A percentile compares a stretch with the other conserved stretches of the same genome.
phyloP scores from a whole-genome alignment of 2,797 vertebrate species.

The Lepidocolaptes lacrymiger region DNA sequence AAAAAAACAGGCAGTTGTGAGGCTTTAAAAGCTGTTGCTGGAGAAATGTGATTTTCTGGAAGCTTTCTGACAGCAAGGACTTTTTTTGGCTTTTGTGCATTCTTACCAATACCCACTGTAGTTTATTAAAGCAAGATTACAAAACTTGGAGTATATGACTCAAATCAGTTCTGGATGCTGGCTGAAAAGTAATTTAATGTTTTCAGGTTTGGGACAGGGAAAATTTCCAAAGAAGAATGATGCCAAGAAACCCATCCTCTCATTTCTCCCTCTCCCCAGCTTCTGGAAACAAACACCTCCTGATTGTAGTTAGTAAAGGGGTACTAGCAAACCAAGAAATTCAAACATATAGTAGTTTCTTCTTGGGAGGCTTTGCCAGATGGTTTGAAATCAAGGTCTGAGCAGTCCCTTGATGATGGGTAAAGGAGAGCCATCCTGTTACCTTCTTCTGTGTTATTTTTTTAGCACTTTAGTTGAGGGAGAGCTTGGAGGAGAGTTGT shows the following conservation, averaged over 20 bases:
- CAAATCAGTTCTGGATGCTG: background rate
- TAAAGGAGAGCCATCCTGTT: background rate
- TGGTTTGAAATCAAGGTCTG: background rate
- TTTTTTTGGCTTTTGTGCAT: background rate
- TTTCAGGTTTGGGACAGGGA: background rate
- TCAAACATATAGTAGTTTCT: background rate
- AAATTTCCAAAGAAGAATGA: background rate
- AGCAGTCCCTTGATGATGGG: background rate
- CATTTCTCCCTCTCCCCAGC: background rate
- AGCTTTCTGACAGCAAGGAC: background rate
- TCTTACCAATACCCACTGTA: background rate
- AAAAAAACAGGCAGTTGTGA: background rate
- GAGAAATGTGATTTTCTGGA: background rate
- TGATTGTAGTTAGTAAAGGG: background rate
- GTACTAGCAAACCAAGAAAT: background rate
- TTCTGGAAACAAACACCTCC: background rate
- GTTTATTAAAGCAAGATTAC: background rate
- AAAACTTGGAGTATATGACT: background rate
- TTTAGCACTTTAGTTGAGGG: background rate
- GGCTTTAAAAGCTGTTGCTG: background rate
- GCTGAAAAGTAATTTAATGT: background rate
- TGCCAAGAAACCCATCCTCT: background rate
- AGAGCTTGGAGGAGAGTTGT: background rate
- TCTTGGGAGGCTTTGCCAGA: slow-evolving; percentile 6
- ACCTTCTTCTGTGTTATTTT: background rate